Evolutionary conservation across 2,797 vertebrate species (phyloP).

Genomic region (Rhinichthys osculus): DNA sequence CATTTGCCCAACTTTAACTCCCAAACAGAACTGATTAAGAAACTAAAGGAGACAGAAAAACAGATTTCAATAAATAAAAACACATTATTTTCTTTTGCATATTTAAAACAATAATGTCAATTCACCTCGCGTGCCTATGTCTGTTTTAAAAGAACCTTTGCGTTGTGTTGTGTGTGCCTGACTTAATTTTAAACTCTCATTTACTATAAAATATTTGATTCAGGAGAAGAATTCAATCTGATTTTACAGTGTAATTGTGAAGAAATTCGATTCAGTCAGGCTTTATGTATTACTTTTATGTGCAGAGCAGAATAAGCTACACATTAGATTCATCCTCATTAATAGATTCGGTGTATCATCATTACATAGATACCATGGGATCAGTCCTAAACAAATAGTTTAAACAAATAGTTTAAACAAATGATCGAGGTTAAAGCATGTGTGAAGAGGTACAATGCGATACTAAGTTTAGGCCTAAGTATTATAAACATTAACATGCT

Average conservation of each 20-base stretch:
- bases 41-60: neutral
- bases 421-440: neutral
- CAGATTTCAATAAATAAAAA: neutral
- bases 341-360: neutral
- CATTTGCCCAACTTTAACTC: neutral
- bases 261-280: neutral
- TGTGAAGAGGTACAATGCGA: neutral
- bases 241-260: neutral
- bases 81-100: neutral
- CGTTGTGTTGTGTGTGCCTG: neutral
- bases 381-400: neutral
- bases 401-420: neutral
- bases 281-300: neutral
- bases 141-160: neutral
- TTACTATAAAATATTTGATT: neutral
- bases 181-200: neutral
- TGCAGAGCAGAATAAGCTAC: neutral
- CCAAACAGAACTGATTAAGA: neutral
- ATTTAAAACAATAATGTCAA: neutral
- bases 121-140: neutral
- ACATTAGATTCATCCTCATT: conserved; percentile 17
- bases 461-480: neutral
- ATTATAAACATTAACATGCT: neutral
- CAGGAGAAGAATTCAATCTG: neutral
- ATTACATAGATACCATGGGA: neutral